Base-by-base conservation (phyloP, 2,888 invertebrate genomes). In the Stomorhina lunata region DNA sequence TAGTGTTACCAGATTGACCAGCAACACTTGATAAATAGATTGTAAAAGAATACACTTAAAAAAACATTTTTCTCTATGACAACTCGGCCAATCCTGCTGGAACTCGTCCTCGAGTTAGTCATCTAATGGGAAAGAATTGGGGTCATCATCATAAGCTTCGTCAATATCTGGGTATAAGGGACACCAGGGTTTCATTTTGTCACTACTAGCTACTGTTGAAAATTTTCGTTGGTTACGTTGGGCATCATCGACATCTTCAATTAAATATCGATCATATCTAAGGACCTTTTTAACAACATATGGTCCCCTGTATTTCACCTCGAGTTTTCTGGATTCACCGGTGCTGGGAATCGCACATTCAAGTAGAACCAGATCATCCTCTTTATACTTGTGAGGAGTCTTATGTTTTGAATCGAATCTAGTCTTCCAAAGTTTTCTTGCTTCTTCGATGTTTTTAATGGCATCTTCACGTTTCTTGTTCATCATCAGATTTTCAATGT, bases 151-250 rank as follows among this genome's bases (percentile, higher is more conserved):
- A 59, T 66, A 45, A 20, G 40, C 50, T 17, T 68, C 57, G 22
- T 77, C 63, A 20, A 78, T 20, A 22, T 63, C 71, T 2, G 71
- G 78, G 25, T 53, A 63, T 6, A 84, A 20, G 7, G 29, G 32
- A 43, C 80, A 77, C 80, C 77, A 82, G 1, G 80, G 45, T 15
- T 81, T 84, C 37, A 84, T n/a, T 25, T 79, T 79, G 10, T 83
- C 84, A 22, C 78, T 81, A 61, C 81, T 83, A 0, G 53, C 65
- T 1, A 81, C 29, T 9, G 78, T 81, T 34, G 66, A 71, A 17
- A 77, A 81, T 27, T 43, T 48, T 4, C 72, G 55, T 15, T 75
- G 65, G 3, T 63, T 73, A 4, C 53, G 53, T 12, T 77, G 81
- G 29, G 75, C 71, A 34, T 20, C 53, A 6, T 63, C 63, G 9